Evolutionary conservation across 2,888 invertebrate species (phyloP), one percentile per base, ranked within the genome.

Genomic region (Ennomos fuscantarius): DNA sequence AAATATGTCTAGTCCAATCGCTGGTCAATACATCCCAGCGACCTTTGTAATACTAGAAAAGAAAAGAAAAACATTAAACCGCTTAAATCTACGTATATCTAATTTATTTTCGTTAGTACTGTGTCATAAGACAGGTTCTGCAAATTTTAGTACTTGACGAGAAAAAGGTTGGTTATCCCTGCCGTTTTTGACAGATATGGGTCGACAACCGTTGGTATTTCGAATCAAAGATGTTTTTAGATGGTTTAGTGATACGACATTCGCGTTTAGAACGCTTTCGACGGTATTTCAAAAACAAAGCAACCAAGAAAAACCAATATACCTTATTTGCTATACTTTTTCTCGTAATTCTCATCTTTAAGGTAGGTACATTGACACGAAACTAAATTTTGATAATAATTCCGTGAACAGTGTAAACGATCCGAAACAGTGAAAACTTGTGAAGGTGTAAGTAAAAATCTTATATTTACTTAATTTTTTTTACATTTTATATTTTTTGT

Each of bases 391-490:
- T 42, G 42, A 12, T 46, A 31, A 49, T 3, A 45, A 46, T 50
- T 40, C 9, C 37, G 51, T 60, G 50, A 53, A 24, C 10, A 45
- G 50, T 50, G 45, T 54, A 36, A 59, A 55, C 33, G 35, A 46
- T 54, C 46, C 36, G 41, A 59, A 59, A 39, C 9, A 10, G 60
- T 48, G 60, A 51, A 52, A 72, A 68, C 64, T 49, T 64, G 33
- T 55, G 49, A 49, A 44, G 47, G 51, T 57, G 41, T 37, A 53
- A 61, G 42, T 69, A 67, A 49, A 62, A 40, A 41, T 48, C 69
- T 73, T 53, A 40, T 6, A 24, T 6, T 6, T 24, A 32, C 3
- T 44, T 10, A 9, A 68, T 70, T 66, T 70, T 70, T 76, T 78
- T 76, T 69, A 73, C 68, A 9, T 33, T 40, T 39, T 40, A 13